A percentile compares a stretch with the other conserved stretches of the same genome.
Conservation (phyloP, 2,888 invertebrate species). For the Galerucella pusilla region DNA sequence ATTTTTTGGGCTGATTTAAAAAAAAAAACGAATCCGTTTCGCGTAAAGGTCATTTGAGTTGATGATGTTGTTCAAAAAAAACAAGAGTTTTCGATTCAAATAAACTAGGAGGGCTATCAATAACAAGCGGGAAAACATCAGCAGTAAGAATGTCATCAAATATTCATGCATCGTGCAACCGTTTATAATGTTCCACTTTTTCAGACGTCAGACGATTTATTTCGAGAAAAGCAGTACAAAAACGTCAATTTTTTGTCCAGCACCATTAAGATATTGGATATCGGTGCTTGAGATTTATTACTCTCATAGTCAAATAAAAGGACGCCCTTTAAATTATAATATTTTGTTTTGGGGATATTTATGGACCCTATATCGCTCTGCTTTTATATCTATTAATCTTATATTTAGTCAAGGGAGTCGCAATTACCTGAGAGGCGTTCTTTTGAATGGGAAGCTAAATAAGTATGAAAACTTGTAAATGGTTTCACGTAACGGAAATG, state of each 20-base stretch:
- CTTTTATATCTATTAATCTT: constrained; percentile 24
- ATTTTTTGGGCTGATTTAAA: too few species aligned
- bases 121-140: constrained; percentile 34
- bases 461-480: not conserved
- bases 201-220: constrained; percentile 40
- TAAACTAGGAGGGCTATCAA: constrained; percentile 32
- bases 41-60: constrained; percentile 4
- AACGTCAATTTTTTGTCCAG: constrained; percentile 42
- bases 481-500: not conserved
- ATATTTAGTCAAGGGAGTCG: constrained; percentile 19
- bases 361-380: constrained; percentile 24
- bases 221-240: constrained; percentile 40
- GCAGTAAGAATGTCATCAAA: constrained; percentile 35
- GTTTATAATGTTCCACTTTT: constrained; percentile 39
- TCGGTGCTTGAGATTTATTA: constrained; percentile 43
- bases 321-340: constrained; percentile 40
- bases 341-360: constrained; percentile 33
- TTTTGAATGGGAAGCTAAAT: not conserved
- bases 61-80: constrained; percentile 20
- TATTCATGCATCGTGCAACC: constrained; percentile 35
- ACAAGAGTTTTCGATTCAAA: constrained; percentile 14
- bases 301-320: constrained; percentile 41
- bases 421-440: constrained; percentile 25
- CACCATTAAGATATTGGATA: constrained; percentile 47
- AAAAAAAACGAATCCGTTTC: not conserved